Conservation (phyloP, 2,113 vertebrate species). For the Barbus barbus region DNA sequence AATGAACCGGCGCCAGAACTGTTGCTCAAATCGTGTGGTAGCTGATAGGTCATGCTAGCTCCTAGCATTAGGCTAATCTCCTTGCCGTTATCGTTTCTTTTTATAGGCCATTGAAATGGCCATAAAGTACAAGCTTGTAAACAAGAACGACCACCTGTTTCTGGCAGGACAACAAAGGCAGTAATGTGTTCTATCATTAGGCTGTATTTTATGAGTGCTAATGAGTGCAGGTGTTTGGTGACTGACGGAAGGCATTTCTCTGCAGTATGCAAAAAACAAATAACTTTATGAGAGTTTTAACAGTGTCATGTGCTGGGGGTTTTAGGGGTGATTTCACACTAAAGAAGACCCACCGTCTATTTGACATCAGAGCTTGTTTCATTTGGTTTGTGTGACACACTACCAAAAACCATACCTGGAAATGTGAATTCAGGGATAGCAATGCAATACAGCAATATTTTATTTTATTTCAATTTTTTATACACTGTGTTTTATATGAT, state of each 20-base stretch:
- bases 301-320: neutral
- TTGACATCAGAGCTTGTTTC: neutral
- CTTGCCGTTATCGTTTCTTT: neutral
- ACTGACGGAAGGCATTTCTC: neutral
- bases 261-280: neutral
- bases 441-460: neutral
- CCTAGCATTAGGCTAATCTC: neutral
- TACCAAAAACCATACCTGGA: neutral
- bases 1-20: no score
- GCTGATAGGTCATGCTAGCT: conserved; percentile 1
- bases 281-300: neutral
- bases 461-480: neutral
- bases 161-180: neutral
- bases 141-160: conserved; percentile 11
- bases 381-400: neutral
- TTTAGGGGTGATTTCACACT: neutral
- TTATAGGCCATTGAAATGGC: conserved; percentile 27
- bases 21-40: neutral
- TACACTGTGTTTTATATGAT: neutral
- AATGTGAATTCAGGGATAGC: neutral
- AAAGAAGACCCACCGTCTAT: neutral
- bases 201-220: conserved; percentile 6
- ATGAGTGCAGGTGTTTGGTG: no score
- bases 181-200: neutral
- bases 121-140: conserved; percentile 26